A percentile compares a stretch with the other conserved stretches of the same genome.
Conservation (phyloP, 92 coral and sea anemone species). For the Porites evermanni region DNA sequence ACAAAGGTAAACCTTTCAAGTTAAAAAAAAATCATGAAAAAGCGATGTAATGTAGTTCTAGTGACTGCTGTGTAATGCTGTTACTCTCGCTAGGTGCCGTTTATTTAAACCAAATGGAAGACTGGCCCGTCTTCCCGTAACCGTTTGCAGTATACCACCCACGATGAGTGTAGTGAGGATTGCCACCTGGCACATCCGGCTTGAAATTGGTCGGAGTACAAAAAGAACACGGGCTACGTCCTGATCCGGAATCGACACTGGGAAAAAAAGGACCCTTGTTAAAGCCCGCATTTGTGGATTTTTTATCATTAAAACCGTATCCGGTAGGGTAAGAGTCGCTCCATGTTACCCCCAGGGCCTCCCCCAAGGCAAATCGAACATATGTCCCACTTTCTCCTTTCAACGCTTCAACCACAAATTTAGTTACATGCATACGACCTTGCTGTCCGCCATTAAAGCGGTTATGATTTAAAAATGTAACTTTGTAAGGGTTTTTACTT, state of each 20-base stretch:
- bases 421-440: slow-evolving; percentile 85
- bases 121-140: background rate
- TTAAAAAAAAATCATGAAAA: too few species aligned
- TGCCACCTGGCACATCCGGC: slow-evolving; percentile 42
- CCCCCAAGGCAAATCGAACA: slow-evolving; percentile 74
- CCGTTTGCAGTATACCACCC: slow-evolving; percentile 42
- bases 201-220: slow-evolving; percentile 12
- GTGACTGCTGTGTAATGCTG: too few species aligned
- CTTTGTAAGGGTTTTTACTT: slow-evolving; percentile 68
- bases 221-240: background rate
- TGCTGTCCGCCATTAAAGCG: slow-evolving; percentile 68
- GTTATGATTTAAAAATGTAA: slow-evolving; percentile 88
- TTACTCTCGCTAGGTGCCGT: background rate
- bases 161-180: too few species aligned
- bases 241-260: slow-evolving; percentile 81
- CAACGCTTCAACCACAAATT: slow-evolving; percentile 78
- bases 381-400: slow-evolving; percentile 82
- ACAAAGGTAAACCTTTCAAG: too few species aligned
- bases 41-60: too few species aligned
- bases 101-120: slow-evolving; percentile 89
- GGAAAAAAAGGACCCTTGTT: slow-evolving; percentile 85
- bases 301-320: slow-evolving; percentile 77
- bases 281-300: slow-evolving; percentile 39
- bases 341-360: slow-evolving; percentile 79
- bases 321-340: slow-evolving; percentile 88